Conservation (phyloP, 2,797 vertebrate species). For the Hydrolagus colliei region DNA sequence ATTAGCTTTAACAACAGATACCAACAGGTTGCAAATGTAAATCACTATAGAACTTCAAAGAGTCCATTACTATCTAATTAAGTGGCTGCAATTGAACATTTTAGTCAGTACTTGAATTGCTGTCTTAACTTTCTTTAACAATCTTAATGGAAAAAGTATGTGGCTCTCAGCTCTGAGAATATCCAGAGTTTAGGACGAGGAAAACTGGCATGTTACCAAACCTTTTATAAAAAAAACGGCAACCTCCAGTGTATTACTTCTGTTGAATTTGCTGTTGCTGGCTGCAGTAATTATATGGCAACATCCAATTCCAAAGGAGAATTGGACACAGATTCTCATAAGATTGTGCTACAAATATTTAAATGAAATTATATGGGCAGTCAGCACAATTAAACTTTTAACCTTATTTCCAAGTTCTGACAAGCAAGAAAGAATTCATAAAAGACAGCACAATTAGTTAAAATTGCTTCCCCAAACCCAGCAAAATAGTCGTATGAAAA, state of each 20-base stretch:
- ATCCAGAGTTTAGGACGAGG: neutral
- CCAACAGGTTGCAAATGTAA: neutral
- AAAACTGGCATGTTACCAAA: neutral
- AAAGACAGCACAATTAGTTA: neutral
- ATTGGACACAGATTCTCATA: neutral
- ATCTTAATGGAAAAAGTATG: neutral
- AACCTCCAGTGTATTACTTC: neutral
- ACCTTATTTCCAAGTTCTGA: neutral
- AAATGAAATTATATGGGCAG: neutral
- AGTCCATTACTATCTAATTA: neutral
- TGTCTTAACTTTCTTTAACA: neutral
- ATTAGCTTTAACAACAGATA: no score
- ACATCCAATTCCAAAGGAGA: neutral
- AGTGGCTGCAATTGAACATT: neutral
- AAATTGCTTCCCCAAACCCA: conserved; percentile 7
- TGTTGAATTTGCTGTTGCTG: neutral
- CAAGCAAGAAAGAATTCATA: no score
- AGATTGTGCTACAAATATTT: neutral
- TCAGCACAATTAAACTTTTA: neutral
- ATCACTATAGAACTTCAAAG: neutral
- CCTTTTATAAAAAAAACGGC: neutral
- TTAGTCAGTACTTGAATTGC: neutral
- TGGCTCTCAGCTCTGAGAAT: neutral
- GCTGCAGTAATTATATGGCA: neutral
- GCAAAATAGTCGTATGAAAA: neutral